Conservation (phyloP, 2,113 vertebrate species). For the Amphilophus citrinellus region DNA sequence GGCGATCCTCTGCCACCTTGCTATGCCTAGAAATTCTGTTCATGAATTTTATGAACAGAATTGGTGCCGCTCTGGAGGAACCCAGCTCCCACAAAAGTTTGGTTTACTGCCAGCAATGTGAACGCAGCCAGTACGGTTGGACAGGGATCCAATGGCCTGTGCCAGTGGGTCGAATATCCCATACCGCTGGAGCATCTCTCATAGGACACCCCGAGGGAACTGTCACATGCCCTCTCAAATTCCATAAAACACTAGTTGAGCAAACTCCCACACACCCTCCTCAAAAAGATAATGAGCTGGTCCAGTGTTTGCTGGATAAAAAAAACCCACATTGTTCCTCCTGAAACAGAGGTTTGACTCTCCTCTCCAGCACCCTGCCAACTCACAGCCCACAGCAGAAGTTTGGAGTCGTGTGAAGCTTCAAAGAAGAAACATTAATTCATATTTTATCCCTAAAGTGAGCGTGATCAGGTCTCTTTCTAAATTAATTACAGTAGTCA, state of each 20-base stretch:
- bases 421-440: not conserved
- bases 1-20: not conserved
- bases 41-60: not conserved
- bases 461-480: no score
- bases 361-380: not conserved
- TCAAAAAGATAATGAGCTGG: not conserved
- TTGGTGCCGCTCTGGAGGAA: not conserved
- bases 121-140: not conserved
- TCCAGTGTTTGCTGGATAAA: not conserved
- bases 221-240: not conserved
- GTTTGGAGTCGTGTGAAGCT: not conserved
- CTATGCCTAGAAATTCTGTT: not conserved
- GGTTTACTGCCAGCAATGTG: not conserved
- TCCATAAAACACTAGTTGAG: not conserved
- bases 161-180: not conserved
- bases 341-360: not conserved
- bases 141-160: not conserved
- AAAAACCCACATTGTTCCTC: not conserved
- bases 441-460: no score
- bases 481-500: not conserved
- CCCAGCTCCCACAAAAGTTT: not conserved
- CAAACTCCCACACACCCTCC: not conserved
- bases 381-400: not conserved
- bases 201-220: not conserved
- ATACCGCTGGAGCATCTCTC: not conserved